These are phyloP conservation scores for Holocentrus rufus DNA, from an alignment of 2,797 vertebrate species.

Conservation along the genomic window DNA sequence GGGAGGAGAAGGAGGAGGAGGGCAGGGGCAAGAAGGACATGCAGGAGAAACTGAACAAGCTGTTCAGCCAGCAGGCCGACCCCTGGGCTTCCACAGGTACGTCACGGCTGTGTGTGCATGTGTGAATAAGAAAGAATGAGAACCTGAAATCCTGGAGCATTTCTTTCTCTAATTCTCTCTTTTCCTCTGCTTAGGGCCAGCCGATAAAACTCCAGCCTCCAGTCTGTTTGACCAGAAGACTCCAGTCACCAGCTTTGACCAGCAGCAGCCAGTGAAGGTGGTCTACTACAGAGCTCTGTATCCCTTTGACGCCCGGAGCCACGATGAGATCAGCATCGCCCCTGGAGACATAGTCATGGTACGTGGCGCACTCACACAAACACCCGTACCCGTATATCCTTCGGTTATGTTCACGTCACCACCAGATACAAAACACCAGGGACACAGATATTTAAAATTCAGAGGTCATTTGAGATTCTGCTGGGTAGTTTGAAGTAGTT, in stretches of 20 bases:
- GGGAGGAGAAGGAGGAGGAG: constrained; percentile 68
- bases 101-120: not conserved
- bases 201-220: constrained; percentile 58
- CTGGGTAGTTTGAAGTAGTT: not conserved
- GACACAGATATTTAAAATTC: not conserved
- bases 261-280: constrained; percentile 89
- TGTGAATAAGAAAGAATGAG: not conserved
- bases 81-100: constrained; percentile 76
- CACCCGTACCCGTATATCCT: not conserved
- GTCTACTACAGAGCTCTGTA: constrained; percentile 97
- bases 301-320: constrained; percentile 96
- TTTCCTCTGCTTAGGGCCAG: constrained; percentile 6
- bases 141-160: not conserved
- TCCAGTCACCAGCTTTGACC: constrained; percentile 84
- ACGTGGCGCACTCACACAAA: constrained; percentile 64
- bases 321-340: constrained; percentile 95
- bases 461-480: not conserved
- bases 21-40: constrained; percentile 83
- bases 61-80: constrained; percentile 88
- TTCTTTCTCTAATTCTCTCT: not conserved
- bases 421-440: too few relatives aligned
- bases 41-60: constrained; percentile 89
- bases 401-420: not conserved
- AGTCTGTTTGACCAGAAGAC: constrained; percentile 78
- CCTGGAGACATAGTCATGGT: constrained; percentile 98